phyloP scores from a whole-genome alignment of 1,140 invertebrate species.

The Mercenaria mercenaria region DNA sequence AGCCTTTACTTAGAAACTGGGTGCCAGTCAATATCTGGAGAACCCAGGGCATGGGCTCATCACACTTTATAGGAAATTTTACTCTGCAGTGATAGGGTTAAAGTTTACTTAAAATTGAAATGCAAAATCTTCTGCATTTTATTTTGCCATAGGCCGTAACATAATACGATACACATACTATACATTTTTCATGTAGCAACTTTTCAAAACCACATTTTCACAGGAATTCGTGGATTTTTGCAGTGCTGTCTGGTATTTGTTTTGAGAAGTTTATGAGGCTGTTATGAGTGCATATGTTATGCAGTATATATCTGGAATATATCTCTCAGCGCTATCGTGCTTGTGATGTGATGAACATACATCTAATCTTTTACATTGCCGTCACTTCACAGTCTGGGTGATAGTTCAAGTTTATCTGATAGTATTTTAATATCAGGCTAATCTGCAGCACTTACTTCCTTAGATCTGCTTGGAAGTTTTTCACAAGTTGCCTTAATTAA shows the following conservation, averaged over 20 bases:
- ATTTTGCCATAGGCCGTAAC: too few species aligned
- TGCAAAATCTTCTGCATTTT: too few species aligned
- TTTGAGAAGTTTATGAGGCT: slow-evolving; percentile 18
- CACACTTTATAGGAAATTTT: too few species aligned
- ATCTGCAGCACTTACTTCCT: not conserved
- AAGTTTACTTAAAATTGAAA: too few species aligned
- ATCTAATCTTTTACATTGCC: not conserved
- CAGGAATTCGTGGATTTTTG: not conserved
- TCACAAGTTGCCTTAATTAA: too few species aligned
- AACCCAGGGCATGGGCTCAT: too few species aligned
- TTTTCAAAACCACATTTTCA: not conserved
- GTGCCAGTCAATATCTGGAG: too few species aligned
- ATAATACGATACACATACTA: too few species aligned
- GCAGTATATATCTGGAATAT: not conserved
- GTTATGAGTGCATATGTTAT: slow-evolving; percentile 3
- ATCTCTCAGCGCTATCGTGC: not conserved
- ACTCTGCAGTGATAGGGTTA: too few species aligned
- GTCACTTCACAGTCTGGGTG: not conserved
- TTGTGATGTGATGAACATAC: slow-evolving; percentile 10
- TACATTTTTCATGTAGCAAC: too few species aligned
- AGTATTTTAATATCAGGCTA: not conserved
- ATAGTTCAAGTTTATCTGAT: not conserved
- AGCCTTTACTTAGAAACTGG: too few species aligned
- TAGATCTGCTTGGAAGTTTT: too few species aligned
- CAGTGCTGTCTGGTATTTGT: not conserved